Evolutionary conservation across 1,140 invertebrate species (phyloP), one percentile per base, ranked within the genome.

Genomic region (Platyscapa corneri): DNA sequence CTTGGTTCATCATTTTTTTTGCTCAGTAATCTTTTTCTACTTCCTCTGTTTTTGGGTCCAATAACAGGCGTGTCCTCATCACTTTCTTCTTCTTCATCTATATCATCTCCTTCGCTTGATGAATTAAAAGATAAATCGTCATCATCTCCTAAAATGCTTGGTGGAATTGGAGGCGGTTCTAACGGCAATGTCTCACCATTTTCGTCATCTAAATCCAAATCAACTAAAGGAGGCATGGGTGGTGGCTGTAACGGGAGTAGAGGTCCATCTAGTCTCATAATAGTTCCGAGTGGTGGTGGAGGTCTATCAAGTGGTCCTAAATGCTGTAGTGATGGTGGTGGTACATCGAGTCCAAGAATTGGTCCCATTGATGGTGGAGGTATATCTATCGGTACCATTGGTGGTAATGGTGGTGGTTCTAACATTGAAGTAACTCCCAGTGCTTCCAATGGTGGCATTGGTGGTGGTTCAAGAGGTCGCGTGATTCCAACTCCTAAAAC

Each of bases 101-200:
- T 39, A n/a, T 56, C 76, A 0, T 80, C 76, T 14, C 80, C 77
- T 6, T 80, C 77, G n/a, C 34, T 64, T 0, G 76, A 32, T 3
- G 76, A 70, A 20, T 76, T 39, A 0, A 56, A 23, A 37, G 42
- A n/a, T 46, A 65, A 3, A 16, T 81, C 27, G 1, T 84, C 75
- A 42, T 90, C 89, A 7, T 90, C 90, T 5, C 89, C 90, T 7
- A 89, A 86, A 27, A 90, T 90, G 46, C 60, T 88, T 3, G 89
- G 90, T 14, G 90, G 90, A 8, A 89, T 42, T 7, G 90, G 89
- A 0, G 90, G 90, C 23, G 90, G 90, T 60, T 90, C 82, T 16
- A 83, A 39, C 0, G 82, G 74, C 10, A 42, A 5, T 14, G 65
- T 30, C 27, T 83, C 82, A 3, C 18, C 53, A 16, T 46, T 46